Evolutionary conservation across 2,888 invertebrate genomes (phyloP).

Genomic region (Byasa hedistus): DNA sequence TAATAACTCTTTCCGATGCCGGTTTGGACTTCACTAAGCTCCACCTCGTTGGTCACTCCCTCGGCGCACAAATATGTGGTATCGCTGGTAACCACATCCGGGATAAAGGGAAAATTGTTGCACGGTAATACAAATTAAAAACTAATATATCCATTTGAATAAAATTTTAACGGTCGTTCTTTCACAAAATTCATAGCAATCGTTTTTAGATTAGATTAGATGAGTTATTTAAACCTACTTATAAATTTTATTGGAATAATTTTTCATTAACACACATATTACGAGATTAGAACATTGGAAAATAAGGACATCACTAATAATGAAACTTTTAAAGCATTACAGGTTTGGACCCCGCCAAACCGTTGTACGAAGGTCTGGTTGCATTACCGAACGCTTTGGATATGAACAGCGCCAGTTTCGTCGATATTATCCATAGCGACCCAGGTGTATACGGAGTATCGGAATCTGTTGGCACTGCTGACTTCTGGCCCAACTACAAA

Average conservation of each 20-base stretch:
- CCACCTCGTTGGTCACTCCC: constrained; percentile 55
- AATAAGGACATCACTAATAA: no score
- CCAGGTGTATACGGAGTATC: constrained; percentile 80
- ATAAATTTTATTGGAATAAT: no score
- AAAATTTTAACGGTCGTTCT: no score
- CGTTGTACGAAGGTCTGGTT: constrained; percentile 74
- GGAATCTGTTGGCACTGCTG: constrained; percentile 70
- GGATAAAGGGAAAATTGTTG: constrained; percentile 47
- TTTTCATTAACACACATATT: no score
- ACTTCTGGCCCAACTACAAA: constrained; percentile 81
- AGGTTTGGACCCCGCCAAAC: constrained; percentile 80
- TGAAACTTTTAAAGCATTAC: constrained; percentile 64
- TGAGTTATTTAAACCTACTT: no score
- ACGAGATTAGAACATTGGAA: no score
- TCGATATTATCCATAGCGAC: constrained; percentile 84
- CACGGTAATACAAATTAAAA: constrained; percentile 49
- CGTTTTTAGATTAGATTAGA: no score
- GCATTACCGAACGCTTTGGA: constrained; percentile 55
- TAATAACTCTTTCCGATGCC: constrained; percentile 38
- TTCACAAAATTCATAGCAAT: no score
- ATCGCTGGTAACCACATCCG: constrained; percentile 57
- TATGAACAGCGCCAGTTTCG: constrained; percentile 76
- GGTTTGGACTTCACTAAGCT: constrained; percentile 40
- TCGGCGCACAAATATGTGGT: constrained; percentile 69
- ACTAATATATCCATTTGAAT: no score